Evolutionary conservation across 2,888 invertebrate genomes (phyloP), one percentile per base, ranked within the genome.

Genomic region (Agonopterix subpropinquella): DNA sequence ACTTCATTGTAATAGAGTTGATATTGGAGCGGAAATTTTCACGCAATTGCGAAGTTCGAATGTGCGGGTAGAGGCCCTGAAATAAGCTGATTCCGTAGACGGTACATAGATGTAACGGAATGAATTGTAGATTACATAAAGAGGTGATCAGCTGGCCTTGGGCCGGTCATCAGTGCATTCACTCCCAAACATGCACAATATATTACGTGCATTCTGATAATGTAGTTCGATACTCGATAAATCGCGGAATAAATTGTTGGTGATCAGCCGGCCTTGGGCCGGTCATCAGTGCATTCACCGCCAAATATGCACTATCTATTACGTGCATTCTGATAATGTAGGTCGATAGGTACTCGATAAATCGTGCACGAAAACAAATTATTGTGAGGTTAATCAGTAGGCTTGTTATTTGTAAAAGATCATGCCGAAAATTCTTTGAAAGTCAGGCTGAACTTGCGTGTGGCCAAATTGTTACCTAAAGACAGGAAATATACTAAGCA

Each of bases 101-200:
- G n/a, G n/a, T n/a, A n/a, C n/a, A n/a, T n/a, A n/a, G n/a, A n/a
- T n/a, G n/a, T n/a, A n/a, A n/a, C 18, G 65, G 64, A 71, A 61
- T 58, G 67, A 75, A 64, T 61, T 67, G 70, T 47, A 35, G 46
- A n/a, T n/a, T n/a, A n/a, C n/a, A n/a, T n/a, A n/a, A n/a, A n/a
- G n/a, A n/a, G n/a, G 84, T 86, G 80, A 84, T 77, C 79, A 84
- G 70, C 84, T 84, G 85, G 75, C 86, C 87, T 84, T 52, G 52
- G 51, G 50, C 51, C 68, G 65, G 69, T 64, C 68, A 64, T 59
- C 55, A 71, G 76, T 64, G 72, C 80, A 69, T 78, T 80, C 75
- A 77, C 77, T 70, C 70, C 64, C 67, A 54, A 67, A 62, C 65
- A 68, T 74, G 68, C 68, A 41, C 41, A 11, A 41, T 8, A 13